Evolutionary conservation across 2,113 vertebrate species (phyloP).

Genomic region (Vulpes ferrilata): DNA sequence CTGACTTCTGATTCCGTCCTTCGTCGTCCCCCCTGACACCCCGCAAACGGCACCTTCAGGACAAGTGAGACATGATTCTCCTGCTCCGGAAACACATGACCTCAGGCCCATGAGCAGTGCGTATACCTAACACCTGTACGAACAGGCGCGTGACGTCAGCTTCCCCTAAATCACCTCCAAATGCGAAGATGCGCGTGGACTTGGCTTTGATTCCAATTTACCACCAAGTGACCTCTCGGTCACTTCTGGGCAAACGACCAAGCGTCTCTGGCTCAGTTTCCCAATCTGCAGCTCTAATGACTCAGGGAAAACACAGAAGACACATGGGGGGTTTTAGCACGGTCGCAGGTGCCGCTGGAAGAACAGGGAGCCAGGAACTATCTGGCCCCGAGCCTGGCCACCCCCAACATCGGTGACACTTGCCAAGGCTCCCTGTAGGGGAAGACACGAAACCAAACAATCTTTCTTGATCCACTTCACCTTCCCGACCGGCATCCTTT

Average conservation of each 20-base stretch:
- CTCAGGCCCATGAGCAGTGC: neutral
- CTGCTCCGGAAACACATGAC: neutral
- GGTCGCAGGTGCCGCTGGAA: neutral
- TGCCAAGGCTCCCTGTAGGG: neutral
- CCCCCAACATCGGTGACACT: neutral
- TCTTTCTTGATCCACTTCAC: neutral
- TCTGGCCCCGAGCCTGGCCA: fast-evolving
- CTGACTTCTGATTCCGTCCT: fast-evolving
- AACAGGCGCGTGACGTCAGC: fast-evolving
- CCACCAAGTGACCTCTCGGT: neutral
- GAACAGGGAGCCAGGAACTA: neutral
- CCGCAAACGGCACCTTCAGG: fast-evolving
- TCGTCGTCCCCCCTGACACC: fast-evolving
- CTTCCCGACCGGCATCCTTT: neutral
- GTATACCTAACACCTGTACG: fast-evolving
- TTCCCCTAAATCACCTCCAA: neutral
- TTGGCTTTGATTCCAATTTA: neutral
- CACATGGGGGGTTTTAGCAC: fast-evolving
- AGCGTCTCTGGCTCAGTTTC: neutral
- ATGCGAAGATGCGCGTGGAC: fast-evolving
- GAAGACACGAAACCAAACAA: neutral
- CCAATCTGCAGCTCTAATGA: neutral
- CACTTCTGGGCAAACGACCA: neutral
- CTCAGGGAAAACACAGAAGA: neutral
- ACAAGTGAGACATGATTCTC: fast-evolving